These are phyloP conservation scores for Spodoptera litura DNA, from an alignment of 1,140 invertebrate species.

Conservation along the genomic window DNA sequence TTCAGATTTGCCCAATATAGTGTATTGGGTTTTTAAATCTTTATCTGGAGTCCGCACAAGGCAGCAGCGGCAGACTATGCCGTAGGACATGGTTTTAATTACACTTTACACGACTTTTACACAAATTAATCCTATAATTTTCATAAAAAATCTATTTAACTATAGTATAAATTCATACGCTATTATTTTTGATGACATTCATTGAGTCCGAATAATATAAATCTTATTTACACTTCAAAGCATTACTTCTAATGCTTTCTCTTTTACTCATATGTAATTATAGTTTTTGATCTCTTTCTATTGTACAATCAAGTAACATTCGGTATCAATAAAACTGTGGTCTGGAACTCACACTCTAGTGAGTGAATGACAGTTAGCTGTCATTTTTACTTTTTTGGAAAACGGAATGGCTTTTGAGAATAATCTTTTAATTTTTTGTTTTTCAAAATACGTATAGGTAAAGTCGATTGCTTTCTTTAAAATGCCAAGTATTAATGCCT, in stretches of 20 bases:
- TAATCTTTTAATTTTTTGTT: too few species aligned
- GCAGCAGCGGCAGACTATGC: slow-evolving; percentile 68
- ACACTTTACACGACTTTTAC: background rate
- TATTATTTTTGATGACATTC: slow-evolving; percentile 18
- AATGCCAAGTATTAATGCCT: too few species aligned
- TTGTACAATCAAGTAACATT: too few species aligned
- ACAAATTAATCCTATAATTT: background rate
- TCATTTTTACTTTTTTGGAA: too few species aligned
- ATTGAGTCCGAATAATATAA: background rate
- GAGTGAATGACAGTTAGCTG: too few species aligned
- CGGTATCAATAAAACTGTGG: too few species aligned
- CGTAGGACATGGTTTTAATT: slow-evolving; percentile 53
- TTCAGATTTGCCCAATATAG: slow-evolving; percentile 65
- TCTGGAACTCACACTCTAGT: too few species aligned
- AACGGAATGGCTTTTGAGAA: too few species aligned
- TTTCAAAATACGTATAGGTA: too few species aligned
- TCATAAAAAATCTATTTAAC: background rate
- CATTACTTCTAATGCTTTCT: too few species aligned
- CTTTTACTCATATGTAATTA: background rate
- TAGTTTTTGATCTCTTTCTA: background rate
- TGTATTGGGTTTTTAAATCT: slow-evolving; percentile 65
- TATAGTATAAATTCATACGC: background rate
- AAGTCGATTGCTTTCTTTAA: too few species aligned
- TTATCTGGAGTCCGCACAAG: slow-evolving; percentile 69
- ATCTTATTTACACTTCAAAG: too few species aligned